Evolutionary conservation across 1,140 invertebrate genomes (phyloP), one percentile per base, ranked within the genome.

Genomic region (Drosophila pectinifera): DNA sequence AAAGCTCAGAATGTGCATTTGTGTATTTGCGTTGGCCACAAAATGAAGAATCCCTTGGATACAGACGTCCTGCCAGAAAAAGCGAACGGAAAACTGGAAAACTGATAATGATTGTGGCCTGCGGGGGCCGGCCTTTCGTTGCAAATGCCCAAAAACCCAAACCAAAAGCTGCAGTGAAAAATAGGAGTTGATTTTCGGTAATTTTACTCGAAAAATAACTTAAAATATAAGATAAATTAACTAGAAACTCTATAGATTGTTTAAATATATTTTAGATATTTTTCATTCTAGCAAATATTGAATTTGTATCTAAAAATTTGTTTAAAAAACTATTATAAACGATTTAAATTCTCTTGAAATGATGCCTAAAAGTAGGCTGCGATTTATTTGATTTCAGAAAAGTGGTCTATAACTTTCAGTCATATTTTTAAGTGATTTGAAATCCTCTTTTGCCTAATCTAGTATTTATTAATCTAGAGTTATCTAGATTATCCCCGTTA

Each of bases 21-120:
- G 62, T 72, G 62, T 79, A 58, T 70, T 64, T 84, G 70, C 46
- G 18, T 16, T 59, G 41, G 46, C 72, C 55, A 59, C 72, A 56
- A 53, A 76, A 76, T 76, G 58, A 78, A 59, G 70, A 67, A 67
- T 65, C 82, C 73, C 64, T 73, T 53, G 59, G 65, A 59, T 64
- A 36, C 59, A 65, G 65, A 76, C 62, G 86, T 81, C 68, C 59
- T 58, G 56, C 54, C 38, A 28, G 28, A 59, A 72, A 70, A 70
- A 70, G 49, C 49, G 42, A 76, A 74, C 73, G 61, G 79, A 53
- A 82, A 83, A 79, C 80, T 70, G 63, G 56, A 88, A 86, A 85
- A 88, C 82, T 86, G 83, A 86, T 86, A 88, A 86, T 86, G 83
- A 86, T 89, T 86, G 83, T 86, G 84, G 84, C 83, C 81, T 69